Evolutionary conservation across 1,140 invertebrate genomes (phyloP), one percentile per base, ranked within the genome.

Genomic region (Patella vulgata): DNA sequence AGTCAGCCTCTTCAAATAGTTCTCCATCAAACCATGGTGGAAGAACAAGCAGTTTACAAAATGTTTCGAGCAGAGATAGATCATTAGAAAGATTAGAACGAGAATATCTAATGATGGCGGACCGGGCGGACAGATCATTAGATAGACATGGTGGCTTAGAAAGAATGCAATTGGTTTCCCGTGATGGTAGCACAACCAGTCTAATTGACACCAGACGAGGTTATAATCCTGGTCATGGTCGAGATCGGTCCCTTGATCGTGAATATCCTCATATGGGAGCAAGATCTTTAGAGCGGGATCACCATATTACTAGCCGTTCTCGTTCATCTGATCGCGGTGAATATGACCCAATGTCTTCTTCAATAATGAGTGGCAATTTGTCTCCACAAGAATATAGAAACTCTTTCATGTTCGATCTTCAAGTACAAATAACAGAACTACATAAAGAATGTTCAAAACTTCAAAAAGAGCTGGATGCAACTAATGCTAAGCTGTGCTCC

Each of bases 401-500:
- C 46, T 72, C 75, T 48, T 67, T 82, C 36, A 77, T 98, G 74
- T 92, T 94, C 43, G 96, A 98, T 81, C 88, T 98, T 40, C 95
- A 98, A 85, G 90, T 93, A 74, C 94, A 97, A 86, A 95, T 98
- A 82, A 91, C 91, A 70, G 96, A 98, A 82, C 87, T 98, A 61
- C 95, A 98, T 80, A 89, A 93, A n/a, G 96, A 99, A 84, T 89
- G 98, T 77, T 92, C 91, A n/a, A 94, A 94, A 82, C 87, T 98
- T 43, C 97, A 98, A 84, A 94, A 96, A 79, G 97, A 99, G 80
- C 88, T 98, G 70, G 96, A 99, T 85, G 87, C 96, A 66, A 97
- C 95, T 60, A 98, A 98, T 85, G 96, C 98, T 85, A 99, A 99
- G 85, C 87, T 99, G 64, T 95, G 95, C 78, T 98, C 96, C 77